Conservation (phyloP, 2,888 invertebrate genomes). For the Metellina segmentata region DNA sequence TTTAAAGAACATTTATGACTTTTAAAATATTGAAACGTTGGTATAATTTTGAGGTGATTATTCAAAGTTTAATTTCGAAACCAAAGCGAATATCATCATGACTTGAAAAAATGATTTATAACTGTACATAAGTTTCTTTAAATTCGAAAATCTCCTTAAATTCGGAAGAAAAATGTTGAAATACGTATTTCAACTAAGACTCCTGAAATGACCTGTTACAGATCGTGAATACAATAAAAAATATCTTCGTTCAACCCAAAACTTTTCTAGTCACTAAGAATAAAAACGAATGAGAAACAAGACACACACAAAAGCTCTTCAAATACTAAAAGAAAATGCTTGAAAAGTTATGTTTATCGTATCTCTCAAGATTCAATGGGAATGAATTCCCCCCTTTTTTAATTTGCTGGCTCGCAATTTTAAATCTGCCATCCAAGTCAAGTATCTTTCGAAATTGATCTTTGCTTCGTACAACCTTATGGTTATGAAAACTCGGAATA, state of each 20-base stretch:
- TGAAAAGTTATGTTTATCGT: conserved; percentile 51
- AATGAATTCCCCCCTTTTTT: conserved; percentile 40
- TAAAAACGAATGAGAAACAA: background rate
- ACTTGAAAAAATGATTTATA: background rate
- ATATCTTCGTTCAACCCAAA: background rate
- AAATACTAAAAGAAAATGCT: conserved; percentile 18
- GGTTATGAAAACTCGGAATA: conserved; percentile 62
- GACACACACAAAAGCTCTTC: background rate
- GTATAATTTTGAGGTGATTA: background rate
- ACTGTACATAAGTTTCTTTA: background rate
- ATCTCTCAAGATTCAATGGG: conserved; percentile 25
- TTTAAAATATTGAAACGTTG: no score
- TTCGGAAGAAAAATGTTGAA: background rate
- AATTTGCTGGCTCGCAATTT: conserved; percentile 1
- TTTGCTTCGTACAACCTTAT: conserved; percentile 36
- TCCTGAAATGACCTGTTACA: background rate
- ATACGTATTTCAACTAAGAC: background rate
- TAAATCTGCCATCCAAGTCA: conserved; percentile 32
- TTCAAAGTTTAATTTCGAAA: background rate
- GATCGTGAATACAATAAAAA: background rate
- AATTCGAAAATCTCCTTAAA: background rate
- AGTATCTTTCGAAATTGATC: conserved; percentile 46
- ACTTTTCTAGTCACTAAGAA: background rate
- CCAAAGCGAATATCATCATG: background rate
- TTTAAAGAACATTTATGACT: no score